Evolutionary conservation across 1,140 invertebrate genomes (phyloP), one percentile per base, ranked within the genome.

Genomic region (Araneus ventricosus): DNA sequence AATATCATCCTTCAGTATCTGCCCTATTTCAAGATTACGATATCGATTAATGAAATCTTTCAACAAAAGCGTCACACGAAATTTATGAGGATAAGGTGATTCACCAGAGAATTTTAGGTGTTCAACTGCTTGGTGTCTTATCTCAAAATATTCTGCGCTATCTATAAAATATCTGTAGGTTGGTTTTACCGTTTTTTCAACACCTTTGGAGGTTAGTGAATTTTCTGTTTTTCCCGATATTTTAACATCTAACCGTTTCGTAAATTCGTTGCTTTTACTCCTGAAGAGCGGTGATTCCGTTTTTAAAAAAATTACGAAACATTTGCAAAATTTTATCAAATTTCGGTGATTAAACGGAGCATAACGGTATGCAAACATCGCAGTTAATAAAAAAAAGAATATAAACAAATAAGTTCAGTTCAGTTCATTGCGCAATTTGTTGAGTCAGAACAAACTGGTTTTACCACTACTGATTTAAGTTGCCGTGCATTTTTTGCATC

Each of bases 81-180:
- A 99, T 96, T 99, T 99, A 95, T 99, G 99, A 30, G 99, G 99
- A 95, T 99, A 99, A n/a, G 99, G 99, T 95, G 97, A 96, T 37
- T 97, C 96, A 30, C 95, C 95, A 24, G 97, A 97, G 0, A 96
- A 96, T 96, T 99, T 99, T 5, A 99, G 95, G 57, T 98, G 96
- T 67, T 96, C 96, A 30, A 99, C 96, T 41, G 97, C 97, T 92
- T 96, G 96, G 0, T 96, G 97, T 93, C 99, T 96, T 30, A 99
- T 95, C 95, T 98, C 98, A 94, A 98, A 98, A 95, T 98, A 99
- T 96, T 99, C 97, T 97, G 97, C 94, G 14, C 98, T 97, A 95
- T 97, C 98, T 94, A 99, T 98, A 94, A 99, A 97, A 94, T 98
- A 98, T 94, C 98, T 98, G 90, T 95, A 94, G 27, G 82, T 39